Evolutionary conservation across 2,797 vertebrate species (phyloP).

Genomic region (Triplophysa bombifrons): DNA sequence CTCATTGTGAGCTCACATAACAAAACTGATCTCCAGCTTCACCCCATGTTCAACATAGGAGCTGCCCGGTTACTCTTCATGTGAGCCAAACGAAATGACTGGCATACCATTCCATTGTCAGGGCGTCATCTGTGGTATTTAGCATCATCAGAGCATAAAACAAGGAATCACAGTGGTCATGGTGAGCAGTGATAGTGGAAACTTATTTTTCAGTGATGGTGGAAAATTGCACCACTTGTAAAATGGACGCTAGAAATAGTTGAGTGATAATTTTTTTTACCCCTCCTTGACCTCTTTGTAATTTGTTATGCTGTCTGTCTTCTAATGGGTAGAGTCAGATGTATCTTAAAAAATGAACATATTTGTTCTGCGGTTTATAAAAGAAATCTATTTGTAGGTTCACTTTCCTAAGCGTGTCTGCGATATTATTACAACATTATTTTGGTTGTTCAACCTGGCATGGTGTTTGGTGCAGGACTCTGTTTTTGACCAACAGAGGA

Average conservation of each 20-base stretch:
- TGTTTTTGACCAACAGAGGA: neutral
- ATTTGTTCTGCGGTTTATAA: no score
- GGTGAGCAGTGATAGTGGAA: conserved; percentile 23
- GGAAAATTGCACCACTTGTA: conserved; percentile 41
- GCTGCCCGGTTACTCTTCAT: conserved; percentile 5
- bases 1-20: conserved; percentile 21
- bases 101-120: conserved; percentile 56
- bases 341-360: neutral
- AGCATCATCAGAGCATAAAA: conserved; percentile 43
- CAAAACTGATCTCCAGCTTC: conserved; percentile 29
- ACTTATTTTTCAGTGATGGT: conserved; percentile 31
- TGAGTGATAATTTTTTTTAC: conserved; percentile 44
- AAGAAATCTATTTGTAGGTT: neutral
- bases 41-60: conserved; percentile 14
- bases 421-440: neutral
- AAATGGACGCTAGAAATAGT: conserved; percentile 35
- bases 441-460: neutral
- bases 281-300: neutral
- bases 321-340: conserved; percentile 20
- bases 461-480: neutral
- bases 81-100: conserved; percentile 44
- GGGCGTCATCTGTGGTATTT: conserved; percentile 51
- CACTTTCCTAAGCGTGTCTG: neutral
- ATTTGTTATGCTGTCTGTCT: conserved; percentile 42
- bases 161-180: conserved; percentile 23